Percentiles rank a stretch among this genome's conserved stretches.
Conservation (phyloP, 2,113 vertebrate species). For the Etheostoma spectabile region DNA sequence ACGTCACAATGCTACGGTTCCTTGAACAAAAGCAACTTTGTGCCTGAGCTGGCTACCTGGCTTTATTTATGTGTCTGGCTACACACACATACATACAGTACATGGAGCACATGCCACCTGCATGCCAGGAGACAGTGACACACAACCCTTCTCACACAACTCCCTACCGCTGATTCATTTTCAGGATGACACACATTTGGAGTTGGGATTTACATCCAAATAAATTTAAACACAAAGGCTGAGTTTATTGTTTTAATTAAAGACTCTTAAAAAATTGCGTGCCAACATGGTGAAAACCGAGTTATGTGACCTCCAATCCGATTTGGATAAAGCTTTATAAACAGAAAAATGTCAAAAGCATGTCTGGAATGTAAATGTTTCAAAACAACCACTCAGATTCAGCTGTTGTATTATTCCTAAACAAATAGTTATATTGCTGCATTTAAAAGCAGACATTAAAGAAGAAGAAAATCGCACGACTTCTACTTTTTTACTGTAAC, state of each 20-base stretch:
- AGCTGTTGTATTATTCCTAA: constrained; percentile 17
- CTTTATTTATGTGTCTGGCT: neutral
- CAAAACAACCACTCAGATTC: constrained; percentile 40
- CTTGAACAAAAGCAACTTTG: constrained; percentile 64
- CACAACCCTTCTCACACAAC: constrained; percentile 13
- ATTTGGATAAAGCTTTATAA: constrained; percentile 41
- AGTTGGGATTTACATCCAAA: constrained; percentile 25
- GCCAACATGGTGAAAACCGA: constrained; percentile 16
- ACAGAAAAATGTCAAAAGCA: constrained; percentile 36
- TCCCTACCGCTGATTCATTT: constrained; percentile 17
- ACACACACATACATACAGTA: constrained; percentile 16
- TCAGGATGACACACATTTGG: constrained; percentile 42
- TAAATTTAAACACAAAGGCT: constrained; percentile 19
- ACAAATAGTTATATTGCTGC: constrained; percentile 2
- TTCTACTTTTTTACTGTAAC: constrained; percentile 4
- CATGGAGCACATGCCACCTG: constrained; percentile 4
- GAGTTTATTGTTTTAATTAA: constrained; percentile 37
- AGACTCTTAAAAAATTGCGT: constrained; percentile 14
- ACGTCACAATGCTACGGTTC: constrained; percentile 50
- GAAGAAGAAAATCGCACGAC: neutral
- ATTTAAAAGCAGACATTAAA: constrained; percentile 24
- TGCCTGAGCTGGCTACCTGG: constrained; percentile 19
- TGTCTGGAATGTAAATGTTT: constrained; percentile 55
- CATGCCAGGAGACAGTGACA: neutral
- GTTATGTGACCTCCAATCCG: constrained; percentile 25